Conservation (phyloP, 2,888 invertebrate species). For the Pecten maximus region DNA sequence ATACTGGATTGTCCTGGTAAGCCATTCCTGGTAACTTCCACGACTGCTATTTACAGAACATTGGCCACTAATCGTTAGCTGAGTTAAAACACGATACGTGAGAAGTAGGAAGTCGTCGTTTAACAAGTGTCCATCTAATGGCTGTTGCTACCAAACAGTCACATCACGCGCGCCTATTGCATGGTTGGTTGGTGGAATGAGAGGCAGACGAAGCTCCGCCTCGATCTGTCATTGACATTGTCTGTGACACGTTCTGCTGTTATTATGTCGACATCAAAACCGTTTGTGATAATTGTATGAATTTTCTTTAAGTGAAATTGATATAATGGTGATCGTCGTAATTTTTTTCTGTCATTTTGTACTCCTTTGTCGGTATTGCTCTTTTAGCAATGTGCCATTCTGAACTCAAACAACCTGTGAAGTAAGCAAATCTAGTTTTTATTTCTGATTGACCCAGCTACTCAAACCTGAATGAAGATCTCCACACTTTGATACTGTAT, state of each 20-base stretch:
- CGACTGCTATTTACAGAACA: too few species aligned
- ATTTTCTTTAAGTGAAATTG: neutral
- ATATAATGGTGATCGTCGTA: neutral
- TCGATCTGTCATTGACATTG: neutral
- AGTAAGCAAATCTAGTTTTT: neutral
- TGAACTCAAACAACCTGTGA: neutral
- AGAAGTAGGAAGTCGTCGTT: neutral
- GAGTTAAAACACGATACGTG: too few species aligned
- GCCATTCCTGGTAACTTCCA: neutral
- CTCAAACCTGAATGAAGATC: neutral
- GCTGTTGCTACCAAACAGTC: constrained; percentile 17
- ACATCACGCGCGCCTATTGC: neutral
- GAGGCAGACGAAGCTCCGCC: neutral
- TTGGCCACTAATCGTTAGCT: neutral
- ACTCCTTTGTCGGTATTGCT: neutral
- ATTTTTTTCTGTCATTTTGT: neutral
- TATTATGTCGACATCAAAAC: neutral
- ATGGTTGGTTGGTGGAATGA: neutral
- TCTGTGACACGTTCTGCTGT: neutral
- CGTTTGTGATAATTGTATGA: neutral
- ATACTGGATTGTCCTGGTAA: too few species aligned
- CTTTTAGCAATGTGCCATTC: neutral
- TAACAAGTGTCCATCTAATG: neutral
- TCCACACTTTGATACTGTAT: neutral
- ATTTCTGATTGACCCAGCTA: neutral